Evolutionary conservation across 1,140 invertebrate species (phyloP).

Genomic region (Anagrus nilaparvatae): DNA sequence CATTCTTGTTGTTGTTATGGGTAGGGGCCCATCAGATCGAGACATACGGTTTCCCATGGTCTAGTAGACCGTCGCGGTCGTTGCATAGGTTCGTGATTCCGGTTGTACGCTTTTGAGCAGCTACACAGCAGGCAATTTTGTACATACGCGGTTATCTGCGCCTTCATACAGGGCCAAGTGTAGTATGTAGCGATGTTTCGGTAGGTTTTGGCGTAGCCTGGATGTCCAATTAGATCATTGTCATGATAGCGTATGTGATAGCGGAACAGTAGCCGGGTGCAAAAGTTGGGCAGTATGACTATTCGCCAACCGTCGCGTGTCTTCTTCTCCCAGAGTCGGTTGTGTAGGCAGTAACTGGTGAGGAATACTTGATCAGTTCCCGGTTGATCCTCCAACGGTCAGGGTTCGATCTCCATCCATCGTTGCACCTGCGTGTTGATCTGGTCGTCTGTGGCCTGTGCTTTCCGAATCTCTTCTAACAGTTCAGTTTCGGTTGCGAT

Average conservation of each 20-base stretch:
- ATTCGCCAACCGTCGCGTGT: background rate
- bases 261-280: background rate
- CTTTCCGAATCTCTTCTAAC: background rate
- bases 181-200: background rate
- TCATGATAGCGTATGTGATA: background rate
- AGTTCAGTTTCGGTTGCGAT: background rate
- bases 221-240: constrained; percentile 1
- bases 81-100: too few species aligned
- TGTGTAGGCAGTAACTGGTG: background rate
- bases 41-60: too few species aligned
- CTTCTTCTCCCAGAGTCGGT: background rate
- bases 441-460: background rate
- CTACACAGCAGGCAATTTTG: too few species aligned
- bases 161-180: background rate
- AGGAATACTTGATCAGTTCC: background rate
- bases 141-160: too few species aligned
- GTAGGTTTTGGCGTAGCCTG: background rate
- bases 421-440: background rate
- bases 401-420: too few species aligned
- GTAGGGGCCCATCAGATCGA: too few species aligned
- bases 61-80: too few species aligned
- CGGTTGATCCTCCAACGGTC: too few species aligned
- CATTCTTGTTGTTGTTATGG: too few species aligned
- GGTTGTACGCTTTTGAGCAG: too few species aligned
- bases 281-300: background rate